Evolutionary conservation across 1,140 invertebrate species (phyloP).

Genomic region (Euborellia annulipes): DNA sequence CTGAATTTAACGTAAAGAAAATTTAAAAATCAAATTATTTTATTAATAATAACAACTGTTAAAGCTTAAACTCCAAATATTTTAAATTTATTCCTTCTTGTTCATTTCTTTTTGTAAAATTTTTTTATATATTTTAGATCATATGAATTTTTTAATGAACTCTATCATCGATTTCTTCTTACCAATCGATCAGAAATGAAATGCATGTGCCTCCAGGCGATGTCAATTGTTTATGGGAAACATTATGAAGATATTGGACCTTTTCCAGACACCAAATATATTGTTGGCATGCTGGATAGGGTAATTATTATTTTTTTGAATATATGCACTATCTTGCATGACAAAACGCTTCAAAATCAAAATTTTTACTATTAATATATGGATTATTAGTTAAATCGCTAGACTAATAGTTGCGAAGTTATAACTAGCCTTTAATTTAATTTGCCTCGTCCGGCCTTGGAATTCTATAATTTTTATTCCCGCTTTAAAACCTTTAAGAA

Average conservation of each 20-base stretch:
- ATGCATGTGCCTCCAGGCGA: constrained; percentile 90
- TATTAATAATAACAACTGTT: no score
- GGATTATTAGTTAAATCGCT: no score
- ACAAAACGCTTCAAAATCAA: neutral
- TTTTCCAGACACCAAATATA: constrained; percentile 94
- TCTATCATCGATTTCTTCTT: constrained; percentile 93
- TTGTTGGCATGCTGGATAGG: constrained; percentile 85
- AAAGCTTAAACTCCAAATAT: no score
- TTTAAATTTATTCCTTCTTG: no score
- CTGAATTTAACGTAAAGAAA: no score
- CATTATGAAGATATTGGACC: constrained; percentile 94
- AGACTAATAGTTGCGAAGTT: no score
- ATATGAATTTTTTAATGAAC: constrained; percentile 95
- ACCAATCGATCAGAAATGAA: constrained; percentile 84
- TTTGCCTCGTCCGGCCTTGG: no score
- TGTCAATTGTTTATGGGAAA: constrained; percentile 91
- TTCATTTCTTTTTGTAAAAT: no score
- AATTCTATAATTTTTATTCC: no score
- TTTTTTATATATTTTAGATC: constrained; percentile 28
- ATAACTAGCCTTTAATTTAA: no score
- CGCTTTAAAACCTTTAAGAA: no score
- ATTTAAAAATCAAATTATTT: no score
- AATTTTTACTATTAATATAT: neutral
- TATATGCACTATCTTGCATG: constrained; percentile 7
- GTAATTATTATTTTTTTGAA: constrained; percentile 33